Percentiles rank a stretch among this genome's conserved stretches.
These are phyloP conservation scores for Ligdia adustata DNA, from an alignment of 2,888 invertebrate species.

Conservation along the genomic window DNA sequence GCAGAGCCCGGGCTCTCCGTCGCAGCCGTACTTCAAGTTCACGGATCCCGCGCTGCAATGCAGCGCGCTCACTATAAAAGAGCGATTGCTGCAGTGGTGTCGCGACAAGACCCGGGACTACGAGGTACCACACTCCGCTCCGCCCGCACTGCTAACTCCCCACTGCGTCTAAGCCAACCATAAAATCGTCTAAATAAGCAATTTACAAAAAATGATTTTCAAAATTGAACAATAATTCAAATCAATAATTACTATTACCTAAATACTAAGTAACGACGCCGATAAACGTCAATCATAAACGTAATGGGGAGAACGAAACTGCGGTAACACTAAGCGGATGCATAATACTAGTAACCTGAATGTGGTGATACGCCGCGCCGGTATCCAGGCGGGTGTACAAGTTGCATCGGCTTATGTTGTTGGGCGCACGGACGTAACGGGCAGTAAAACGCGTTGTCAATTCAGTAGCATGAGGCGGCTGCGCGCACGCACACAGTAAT, in stretches of 20 bases:
- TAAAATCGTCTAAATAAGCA: neutral
- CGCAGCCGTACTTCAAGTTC: slow-evolving; percentile 94
- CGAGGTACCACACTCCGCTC: slow-evolving; percentile 87
- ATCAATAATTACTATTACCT: too few relatives aligned
- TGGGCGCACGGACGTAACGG: slow-evolving; percentile 48
- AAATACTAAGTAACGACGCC: too few relatives aligned
- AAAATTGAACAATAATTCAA: too few relatives aligned
- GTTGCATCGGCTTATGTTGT: slow-evolving; percentile 43
- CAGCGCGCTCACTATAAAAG: slow-evolving; percentile 98
- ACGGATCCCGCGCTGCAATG: slow-evolving; percentile 95
- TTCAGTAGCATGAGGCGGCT: slow-evolving; percentile 50
- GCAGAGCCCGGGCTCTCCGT: slow-evolving; percentile 85
- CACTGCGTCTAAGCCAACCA: slow-evolving; percentile 45
- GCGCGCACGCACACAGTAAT: slow-evolving; percentile 49
- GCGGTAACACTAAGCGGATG: slow-evolving; percentile 44
- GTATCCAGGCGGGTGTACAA: slow-evolving; percentile 31
- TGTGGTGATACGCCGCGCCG: slow-evolving; percentile 20
- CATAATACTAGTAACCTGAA: slow-evolving; percentile 39
- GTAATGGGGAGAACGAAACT: slow-evolving; percentile 49
- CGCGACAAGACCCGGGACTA: slow-evolving; percentile 98
- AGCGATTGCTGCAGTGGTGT: slow-evolving; percentile 98
- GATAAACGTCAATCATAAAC: slow-evolving; percentile 23
- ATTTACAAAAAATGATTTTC: neutral
- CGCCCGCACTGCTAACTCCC: slow-evolving; percentile 40
- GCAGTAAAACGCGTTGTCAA: slow-evolving; percentile 45